phyloP scores from a whole-genome alignment of 2,888 invertebrate species.

The Carcina quercana region DNA sequence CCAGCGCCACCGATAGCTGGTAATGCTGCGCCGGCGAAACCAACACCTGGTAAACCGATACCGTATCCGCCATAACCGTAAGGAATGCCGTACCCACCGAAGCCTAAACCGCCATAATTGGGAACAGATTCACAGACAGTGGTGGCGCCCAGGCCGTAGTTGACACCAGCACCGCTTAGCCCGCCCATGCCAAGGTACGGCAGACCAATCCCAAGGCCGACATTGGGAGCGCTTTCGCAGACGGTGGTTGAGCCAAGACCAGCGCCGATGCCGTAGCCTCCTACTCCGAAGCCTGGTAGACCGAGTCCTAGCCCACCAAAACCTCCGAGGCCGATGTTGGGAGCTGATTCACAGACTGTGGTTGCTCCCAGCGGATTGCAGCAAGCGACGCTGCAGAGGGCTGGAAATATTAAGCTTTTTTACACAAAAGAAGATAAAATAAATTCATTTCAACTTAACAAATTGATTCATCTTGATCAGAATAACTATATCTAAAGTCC shows the following conservation, averaged over 20 bases:
- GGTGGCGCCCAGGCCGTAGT: constrained; percentile 26
- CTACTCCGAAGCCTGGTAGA: background rate
- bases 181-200: no score
- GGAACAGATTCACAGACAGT: constrained; percentile 18
- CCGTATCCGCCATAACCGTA: constrained; percentile 12
- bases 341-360: constrained; percentile 17
- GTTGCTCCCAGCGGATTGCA: constrained; percentile 34
- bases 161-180: no score
- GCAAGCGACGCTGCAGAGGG: constrained; percentile 31
- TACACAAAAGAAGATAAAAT: no score
- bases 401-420: constrained; percentile 25
- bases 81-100: background rate
- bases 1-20: background rate
- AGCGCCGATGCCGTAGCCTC: no score
- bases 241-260: no score
- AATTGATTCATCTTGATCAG: no score
- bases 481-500: no score
- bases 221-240: constrained; percentile 11
- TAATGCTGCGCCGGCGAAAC: no score
- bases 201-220: no score
- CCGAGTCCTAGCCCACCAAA: constrained; percentile 1
- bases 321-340: constrained; percentile 2
- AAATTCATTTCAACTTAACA: no score
- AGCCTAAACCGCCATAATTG: constrained; percentile 1
- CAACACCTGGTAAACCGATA: background rate